Evolutionary conservation across 2,888 invertebrate genomes (phyloP).

Genomic region (Piscicola geometra): DNA sequence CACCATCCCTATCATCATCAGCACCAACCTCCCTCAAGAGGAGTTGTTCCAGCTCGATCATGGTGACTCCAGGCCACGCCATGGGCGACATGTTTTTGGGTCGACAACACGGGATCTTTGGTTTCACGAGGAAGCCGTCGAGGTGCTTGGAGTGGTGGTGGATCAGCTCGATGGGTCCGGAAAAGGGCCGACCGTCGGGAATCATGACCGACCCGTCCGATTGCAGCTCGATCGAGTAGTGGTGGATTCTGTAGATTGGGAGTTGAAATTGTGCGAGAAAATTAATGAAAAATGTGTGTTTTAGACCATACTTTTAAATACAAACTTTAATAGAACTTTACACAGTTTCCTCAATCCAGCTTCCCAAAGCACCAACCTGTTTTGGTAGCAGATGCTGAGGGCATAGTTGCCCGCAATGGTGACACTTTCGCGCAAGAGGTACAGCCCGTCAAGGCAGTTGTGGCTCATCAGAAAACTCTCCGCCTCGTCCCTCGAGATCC

Average conservation of each 20-base stretch:
- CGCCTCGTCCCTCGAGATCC: constrained; percentile 55
- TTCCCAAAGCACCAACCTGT: constrained; percentile 45
- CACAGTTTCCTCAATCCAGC: no score
- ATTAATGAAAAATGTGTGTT: not conserved
- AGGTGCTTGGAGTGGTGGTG: constrained; percentile 49
- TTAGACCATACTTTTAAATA: not conserved
- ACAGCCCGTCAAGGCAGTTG: constrained; percentile 51
- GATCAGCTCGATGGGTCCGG: constrained; percentile 54
- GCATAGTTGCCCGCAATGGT: constrained; percentile 54
- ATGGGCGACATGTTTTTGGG: constrained; percentile 48
- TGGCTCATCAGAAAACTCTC: constrained; percentile 49
- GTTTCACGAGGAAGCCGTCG: constrained; percentile 52
- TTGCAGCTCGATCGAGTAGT: constrained; percentile 55
- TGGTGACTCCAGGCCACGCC: constrained; percentile 54
- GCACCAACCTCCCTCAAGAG: constrained; percentile 49
- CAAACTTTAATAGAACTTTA: not conserved
- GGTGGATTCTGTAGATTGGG: constrained; percentile 51
- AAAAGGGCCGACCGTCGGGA: constrained; percentile 50
- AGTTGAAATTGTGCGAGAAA: no score
- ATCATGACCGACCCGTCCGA: constrained; percentile 54
- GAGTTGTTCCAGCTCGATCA: constrained; percentile 50
- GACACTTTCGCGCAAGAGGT: constrained; percentile 53
- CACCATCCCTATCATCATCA: no score
- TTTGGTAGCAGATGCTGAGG: constrained; percentile 52
- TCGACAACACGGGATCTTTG: constrained; percentile 50